Evolutionary conservation across 2,113 vertebrate species (phyloP).

Genomic region (Callithrix jacchus): DNA sequence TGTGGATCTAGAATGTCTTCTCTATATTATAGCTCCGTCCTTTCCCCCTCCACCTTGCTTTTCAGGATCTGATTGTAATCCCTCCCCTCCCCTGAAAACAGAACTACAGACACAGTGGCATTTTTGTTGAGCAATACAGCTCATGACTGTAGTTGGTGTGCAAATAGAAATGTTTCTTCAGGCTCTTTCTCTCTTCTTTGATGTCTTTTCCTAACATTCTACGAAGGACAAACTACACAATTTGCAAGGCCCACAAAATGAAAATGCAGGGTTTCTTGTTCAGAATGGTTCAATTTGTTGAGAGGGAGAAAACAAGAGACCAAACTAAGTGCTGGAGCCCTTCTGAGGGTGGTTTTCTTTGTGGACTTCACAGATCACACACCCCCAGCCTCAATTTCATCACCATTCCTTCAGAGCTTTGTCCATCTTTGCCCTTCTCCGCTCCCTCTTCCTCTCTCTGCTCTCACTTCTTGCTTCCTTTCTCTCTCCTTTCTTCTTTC

Average conservation of each 20-base stretch:
- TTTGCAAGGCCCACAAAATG: background rate
- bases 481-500: background rate
- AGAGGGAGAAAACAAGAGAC: background rate
- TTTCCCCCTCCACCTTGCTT: background rate
- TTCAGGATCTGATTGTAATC: background rate
- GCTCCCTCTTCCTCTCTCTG: rapidly evolving
- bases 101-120: background rate
- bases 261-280: background rate
- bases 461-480: too few relatives aligned
- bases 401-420: background rate
- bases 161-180: background rate
- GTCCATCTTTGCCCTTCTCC: background rate
- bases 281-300: background rate
- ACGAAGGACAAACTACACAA: too few relatives aligned
- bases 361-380: too few relatives aligned
- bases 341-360: background rate
- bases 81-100: background rate
- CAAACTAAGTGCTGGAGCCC: rapidly evolving
- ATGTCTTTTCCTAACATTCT: background rate
- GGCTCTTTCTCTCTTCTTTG: background rate
- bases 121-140: background rate
- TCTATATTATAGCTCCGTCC: background rate
- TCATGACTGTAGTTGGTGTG: background rate
- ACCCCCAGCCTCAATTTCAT: too few relatives aligned
- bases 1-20: background rate